A percentile compares a stretch with the other conserved stretches of the same genome.
phyloP scores from a whole-genome alignment of 2,113 vertebrate species.

The Tautogolabrus adspersus region DNA sequence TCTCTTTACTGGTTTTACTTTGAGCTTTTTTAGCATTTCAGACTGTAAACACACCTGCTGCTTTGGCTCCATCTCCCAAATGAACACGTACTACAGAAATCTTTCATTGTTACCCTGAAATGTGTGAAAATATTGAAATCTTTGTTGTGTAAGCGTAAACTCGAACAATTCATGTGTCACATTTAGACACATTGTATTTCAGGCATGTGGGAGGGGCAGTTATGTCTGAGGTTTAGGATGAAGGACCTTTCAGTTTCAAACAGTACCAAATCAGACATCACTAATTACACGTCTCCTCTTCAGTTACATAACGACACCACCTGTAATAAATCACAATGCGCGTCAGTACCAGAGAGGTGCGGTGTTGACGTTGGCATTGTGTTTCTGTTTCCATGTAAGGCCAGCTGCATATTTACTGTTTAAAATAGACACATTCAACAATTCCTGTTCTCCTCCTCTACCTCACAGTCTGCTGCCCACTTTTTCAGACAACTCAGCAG shows the following conservation, averaged over 20 bases:
- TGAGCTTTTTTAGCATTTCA: not conserved
- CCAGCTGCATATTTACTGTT: conserved; percentile 1
- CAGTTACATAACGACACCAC: not conserved
- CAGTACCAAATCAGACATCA: not conserved
- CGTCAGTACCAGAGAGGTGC: not conserved
- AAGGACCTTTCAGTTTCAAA: not conserved
- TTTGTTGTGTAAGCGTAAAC: not conserved
- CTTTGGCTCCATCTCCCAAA: too few relatives aligned
- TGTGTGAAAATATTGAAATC: not conserved
- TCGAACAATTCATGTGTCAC: not conserved
- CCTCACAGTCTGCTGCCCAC: conserved; percentile 9
- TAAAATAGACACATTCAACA: not conserved
- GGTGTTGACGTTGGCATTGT: not conserved
- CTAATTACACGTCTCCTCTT: not conserved
- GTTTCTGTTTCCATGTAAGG: not conserved
- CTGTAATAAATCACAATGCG: not conserved
- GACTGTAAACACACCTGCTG: not conserved
- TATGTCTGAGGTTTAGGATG: not conserved
- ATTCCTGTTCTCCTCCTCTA: conserved; percentile 1
- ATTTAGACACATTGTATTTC: not conserved
- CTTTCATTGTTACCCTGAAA: not conserved
- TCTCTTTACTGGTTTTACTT: too few relatives aligned
- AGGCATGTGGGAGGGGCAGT: not conserved
- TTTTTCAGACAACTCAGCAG: conserved; percentile 40
- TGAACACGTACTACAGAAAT: not conserved